Percentiles rank a stretch among this genome's conserved stretches.
Conservation (phyloP, 2,888 invertebrate species). For the Melieria crassipennis region DNA sequence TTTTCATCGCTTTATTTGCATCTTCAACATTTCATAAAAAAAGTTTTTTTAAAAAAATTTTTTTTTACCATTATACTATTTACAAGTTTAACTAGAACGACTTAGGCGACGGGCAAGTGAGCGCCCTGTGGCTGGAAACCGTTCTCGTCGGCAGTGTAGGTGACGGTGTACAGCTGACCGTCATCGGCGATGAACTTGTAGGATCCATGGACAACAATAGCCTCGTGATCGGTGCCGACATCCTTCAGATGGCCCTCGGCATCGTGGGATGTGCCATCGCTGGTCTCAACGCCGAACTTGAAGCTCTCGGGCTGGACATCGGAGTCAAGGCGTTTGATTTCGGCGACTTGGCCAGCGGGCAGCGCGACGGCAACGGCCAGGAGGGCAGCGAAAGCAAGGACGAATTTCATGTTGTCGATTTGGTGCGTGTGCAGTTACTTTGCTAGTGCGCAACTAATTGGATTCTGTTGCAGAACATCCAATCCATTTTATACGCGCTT, state of each 20-base stretch:
- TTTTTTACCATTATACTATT: background rate
- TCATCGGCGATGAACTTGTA: conserved; percentile 69
- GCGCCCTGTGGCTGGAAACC: conserved; percentile 65
- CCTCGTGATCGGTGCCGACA: conserved; percentile 66
- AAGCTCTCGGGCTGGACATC: conserved; percentile 71
- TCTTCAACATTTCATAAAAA: background rate
- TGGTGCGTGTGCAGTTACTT: conserved; percentile 1
- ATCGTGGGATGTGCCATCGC: conserved; percentile 66
- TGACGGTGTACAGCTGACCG: conserved; percentile 69
- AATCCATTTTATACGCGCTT: conserved; percentile 28
- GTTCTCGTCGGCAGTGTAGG: conserved; percentile 54
- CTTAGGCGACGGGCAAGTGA: conserved; percentile 62
- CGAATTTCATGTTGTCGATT: conserved; percentile 56
- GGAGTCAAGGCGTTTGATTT: conserved; percentile 56
- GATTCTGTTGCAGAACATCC: conserved; percentile 17
- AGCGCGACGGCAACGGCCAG: conserved; percentile 58
- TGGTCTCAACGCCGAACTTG: conserved; percentile 68
- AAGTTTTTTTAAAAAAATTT: background rate
- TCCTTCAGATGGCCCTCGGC: conserved; percentile 68
- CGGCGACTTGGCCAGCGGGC: conserved; percentile 47
- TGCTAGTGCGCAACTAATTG: conserved; percentile 10
- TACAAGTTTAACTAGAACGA: conserved; percentile 25
- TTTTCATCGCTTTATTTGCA: background rate
- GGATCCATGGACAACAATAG: conserved; percentile 65
- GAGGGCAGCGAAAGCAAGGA: conserved; percentile 56